Evolutionary conservation across 2,888 invertebrate species (phyloP), one percentile per base, ranked within the genome.

Genomic region (Caenorhabditis imperialis): DNA sequence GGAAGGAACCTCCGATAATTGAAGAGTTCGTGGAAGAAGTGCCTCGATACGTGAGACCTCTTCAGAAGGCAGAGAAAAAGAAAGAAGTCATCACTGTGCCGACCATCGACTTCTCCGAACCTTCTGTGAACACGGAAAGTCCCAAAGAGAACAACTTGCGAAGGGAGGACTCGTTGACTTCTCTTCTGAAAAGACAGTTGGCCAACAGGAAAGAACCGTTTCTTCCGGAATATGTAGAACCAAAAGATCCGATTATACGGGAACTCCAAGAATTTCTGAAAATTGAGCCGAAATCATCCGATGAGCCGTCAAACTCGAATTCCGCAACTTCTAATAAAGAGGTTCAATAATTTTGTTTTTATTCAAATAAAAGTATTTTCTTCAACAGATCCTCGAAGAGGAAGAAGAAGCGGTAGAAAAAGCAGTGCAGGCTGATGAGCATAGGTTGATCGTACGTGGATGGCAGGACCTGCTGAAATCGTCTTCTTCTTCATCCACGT

Each of bases 191-290:
- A 38, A 16, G 51, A 30, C 67, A 58, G 44, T 12, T 69, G 12
- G 23, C 54, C 0, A 22, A 58, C 16, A 58, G 37, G 20, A 58
- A 45, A 22, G 25, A 45, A 27, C 40, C 42, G 22, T 35, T 48
- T 14, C 18, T 74, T 12, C 74, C 74, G 5, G 58, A 60, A 45
- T 74, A 74, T 42, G 74, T 74, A 8, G 67, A 74, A 23, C 74
- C 74, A 25, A 74, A 74, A 47, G 74, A 74, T 53, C 74, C 74
- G 16, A 74, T 74, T 4, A 69, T 69, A 3, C 27, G 20, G 18
- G 74, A 74, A 25, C 35, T 74, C 3, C 74, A 74, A 45, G 74
- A 74, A 22, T 74, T 74, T 58, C 30, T 74, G 23, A 55, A 74
- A 7, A 74, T 74, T 44, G 50, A 65, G 30, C 65, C 65, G 30